Percentiles rank a stretch among this genome's conserved stretches.
Evolutionary conservation across 2,113 vertebrate genomes (phyloP).

Genomic region (Cyanistes caeruleus): DNA sequence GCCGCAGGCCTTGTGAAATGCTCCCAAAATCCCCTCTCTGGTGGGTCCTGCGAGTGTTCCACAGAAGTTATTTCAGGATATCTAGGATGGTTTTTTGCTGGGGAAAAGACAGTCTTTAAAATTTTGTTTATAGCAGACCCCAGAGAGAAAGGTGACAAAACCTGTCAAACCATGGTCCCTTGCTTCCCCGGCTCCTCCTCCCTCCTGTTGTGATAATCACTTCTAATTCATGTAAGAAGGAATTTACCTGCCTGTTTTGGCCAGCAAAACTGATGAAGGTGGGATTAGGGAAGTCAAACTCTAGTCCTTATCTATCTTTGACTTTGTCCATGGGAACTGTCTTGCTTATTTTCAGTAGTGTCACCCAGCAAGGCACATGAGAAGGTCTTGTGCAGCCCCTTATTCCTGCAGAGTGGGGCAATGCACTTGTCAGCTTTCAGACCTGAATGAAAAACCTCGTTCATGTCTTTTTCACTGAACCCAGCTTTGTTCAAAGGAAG

Average conservation of each 20-base stretch:
- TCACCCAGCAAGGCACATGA: background rate
- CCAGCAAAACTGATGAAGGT: background rate
- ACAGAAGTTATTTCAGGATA: background rate
- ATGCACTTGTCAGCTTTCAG: background rate
- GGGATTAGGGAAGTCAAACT: background rate
- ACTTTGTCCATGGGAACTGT: background rate
- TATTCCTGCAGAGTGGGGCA: background rate
- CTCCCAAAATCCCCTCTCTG: background rate
- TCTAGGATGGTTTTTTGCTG: background rate
- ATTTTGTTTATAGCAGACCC: background rate
- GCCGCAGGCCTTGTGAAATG: slow-evolving; percentile 7
- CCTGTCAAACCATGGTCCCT: background rate
- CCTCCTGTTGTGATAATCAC: background rate
- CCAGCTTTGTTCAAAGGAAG: background rate
- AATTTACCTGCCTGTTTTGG: background rate
- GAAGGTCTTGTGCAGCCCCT: background rate
- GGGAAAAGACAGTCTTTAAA: background rate
- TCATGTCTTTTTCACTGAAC: background rate
- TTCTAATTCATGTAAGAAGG: background rate
- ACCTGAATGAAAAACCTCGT: background rate
- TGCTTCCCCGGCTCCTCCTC: background rate
- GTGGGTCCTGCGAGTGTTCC: slow-evolving; percentile 10
- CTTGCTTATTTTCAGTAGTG: background rate
- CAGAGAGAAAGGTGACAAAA: background rate
- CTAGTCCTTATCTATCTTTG: background rate